phyloP scores from a whole-genome alignment of 2,888 invertebrate species.

The Euzophera pinguis region DNA sequence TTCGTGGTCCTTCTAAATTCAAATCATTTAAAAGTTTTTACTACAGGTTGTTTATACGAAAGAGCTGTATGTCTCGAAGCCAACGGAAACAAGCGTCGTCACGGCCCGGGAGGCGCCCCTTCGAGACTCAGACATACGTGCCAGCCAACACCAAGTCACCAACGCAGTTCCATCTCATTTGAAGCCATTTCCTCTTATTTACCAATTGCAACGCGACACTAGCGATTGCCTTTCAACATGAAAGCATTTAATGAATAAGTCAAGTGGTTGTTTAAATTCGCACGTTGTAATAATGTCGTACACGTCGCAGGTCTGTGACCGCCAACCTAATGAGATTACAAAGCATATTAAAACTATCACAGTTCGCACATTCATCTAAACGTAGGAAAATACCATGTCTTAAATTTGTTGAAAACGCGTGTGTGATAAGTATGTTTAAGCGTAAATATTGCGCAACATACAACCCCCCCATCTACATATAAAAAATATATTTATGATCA shows the following conservation, averaged over 20 bases:
- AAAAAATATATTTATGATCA: too few relatives aligned
- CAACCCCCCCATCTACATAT: too few relatives aligned
- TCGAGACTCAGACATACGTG: slow-evolving; percentile 39
- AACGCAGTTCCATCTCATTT: slow-evolving; percentile 58
- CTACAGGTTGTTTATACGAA: background rate
- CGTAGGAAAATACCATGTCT: too few relatives aligned
- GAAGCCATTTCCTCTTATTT: slow-evolving; percentile 44
- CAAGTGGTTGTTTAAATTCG: slow-evolving; percentile 1
- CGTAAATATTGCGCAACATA: too few relatives aligned
- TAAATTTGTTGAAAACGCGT: too few relatives aligned
- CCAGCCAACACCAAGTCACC: slow-evolving; percentile 24
- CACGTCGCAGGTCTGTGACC: background rate
- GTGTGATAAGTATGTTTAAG: too few relatives aligned
- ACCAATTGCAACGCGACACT: slow-evolving; percentile 21
- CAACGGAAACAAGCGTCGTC: slow-evolving; percentile 54
- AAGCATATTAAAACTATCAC: background rate
- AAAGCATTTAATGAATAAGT: background rate
- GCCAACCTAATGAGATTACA: background rate
- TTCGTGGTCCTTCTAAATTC: too few relatives aligned
- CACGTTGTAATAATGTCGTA: background rate
- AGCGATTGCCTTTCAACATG: slow-evolving; percentile 4
- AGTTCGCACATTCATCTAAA: too few relatives aligned
- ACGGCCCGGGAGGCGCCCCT: slow-evolving; percentile 70
- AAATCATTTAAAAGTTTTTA: too few relatives aligned
- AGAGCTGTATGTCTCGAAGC: slow-evolving; percentile 33